Evolutionary conservation across 2,797 vertebrate genomes (phyloP), one percentile per base, ranked within the genome.

Genomic region (Ctenopoma multispine): DNA sequence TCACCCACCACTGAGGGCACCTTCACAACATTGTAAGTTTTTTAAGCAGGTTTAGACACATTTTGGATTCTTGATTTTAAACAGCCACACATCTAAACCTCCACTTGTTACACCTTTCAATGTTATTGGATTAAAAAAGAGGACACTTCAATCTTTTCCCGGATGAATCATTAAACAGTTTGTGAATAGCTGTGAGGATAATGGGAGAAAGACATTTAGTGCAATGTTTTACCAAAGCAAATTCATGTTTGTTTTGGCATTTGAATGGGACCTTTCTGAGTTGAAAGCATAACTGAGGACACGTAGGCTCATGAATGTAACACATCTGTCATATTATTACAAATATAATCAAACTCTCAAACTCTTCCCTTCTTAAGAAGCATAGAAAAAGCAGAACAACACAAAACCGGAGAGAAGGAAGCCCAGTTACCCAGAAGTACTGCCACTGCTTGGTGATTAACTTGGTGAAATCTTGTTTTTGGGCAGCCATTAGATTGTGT

Each of bases 391-490:
- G 59, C 24, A 15, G 55, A 50, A 40, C 12, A 49, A 56, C 21
- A 40, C 12, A 54, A 8, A 48, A 20, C 5, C 29, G 31, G 51
- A 55, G 47, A 34, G 44, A 18, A 4, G 6, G 21, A 31, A 64
- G 61, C 41, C 29, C 4, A 15, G 55, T 68, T 47, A 55, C 12
- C 11, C 27, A 31, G 8, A 40, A 44, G 57, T 6, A 61, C 43
- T 47, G 1, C 60, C 49, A 50, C 12, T 47, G 58, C 62, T 73
- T 21, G 47, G 24, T 48, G 60, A 53, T 18, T 73, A 53, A 50
- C 17, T n/a, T 12, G 29, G 41, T 31, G 36, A 63, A 50, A 63
- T 62, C 27, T 43, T 51, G 29, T 23, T 56, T 51, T 54, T 54
- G 18, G 57, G 31, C 36, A 7, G 23, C 17, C 40, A 36, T 66